A percentile compares a stretch with the other conserved stretches of the same genome.
These are phyloP conservation scores for Drosophila tanythrix DNA, from an alignment of 2,888 invertebrate genomes.

Conservation along the genomic window DNA sequence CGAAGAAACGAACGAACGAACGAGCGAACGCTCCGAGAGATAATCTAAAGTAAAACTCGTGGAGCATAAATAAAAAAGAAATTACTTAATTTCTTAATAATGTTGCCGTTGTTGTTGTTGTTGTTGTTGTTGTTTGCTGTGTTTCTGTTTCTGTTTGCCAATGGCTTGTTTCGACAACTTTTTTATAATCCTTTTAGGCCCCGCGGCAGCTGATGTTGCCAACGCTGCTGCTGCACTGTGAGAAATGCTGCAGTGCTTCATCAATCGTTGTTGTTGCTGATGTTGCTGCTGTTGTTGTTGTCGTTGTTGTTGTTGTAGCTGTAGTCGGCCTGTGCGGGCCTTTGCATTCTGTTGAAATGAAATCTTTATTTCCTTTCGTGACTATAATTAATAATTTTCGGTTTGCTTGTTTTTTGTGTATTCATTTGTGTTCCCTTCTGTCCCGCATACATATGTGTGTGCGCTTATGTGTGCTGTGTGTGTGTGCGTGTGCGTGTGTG, in stretches of 20 bases:
- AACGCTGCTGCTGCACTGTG: constrained; percentile 70
- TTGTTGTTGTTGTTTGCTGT: constrained; percentile 23
- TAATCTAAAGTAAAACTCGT: constrained; percentile 80
- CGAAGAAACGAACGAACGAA: neutral
- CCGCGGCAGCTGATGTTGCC: constrained; percentile 53
- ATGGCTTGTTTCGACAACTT: constrained; percentile 80
- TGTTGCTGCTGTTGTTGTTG: constrained; percentile 10
- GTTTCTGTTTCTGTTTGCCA: constrained; percentile 49
- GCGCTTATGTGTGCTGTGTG: constrained; percentile 17
- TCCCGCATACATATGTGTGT: constrained; percentile 13
- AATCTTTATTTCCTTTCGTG: constrained; percentile 83
- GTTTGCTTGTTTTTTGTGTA: constrained; percentile 56
- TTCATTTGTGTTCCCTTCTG: constrained; percentile 24
- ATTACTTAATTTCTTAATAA: constrained; percentile 81
- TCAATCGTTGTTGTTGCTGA: constrained; percentile 32
- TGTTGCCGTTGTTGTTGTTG: constrained; percentile 57
- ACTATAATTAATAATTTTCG: constrained; percentile 83
- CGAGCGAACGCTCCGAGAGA: constrained; percentile 42
- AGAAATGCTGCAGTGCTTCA: constrained; percentile 65
- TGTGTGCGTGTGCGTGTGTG: constrained; percentile 31
- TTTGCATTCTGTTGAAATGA: constrained; percentile 81
- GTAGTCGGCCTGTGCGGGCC: constrained; percentile 58
- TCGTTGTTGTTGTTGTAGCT: constrained; percentile 25
- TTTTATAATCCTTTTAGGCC: constrained; percentile 79
- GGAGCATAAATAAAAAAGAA: constrained; percentile 80